phyloP scores from a whole-genome alignment of 92 coral and sea anemone genomes.

The Siderastrea radians region DNA sequence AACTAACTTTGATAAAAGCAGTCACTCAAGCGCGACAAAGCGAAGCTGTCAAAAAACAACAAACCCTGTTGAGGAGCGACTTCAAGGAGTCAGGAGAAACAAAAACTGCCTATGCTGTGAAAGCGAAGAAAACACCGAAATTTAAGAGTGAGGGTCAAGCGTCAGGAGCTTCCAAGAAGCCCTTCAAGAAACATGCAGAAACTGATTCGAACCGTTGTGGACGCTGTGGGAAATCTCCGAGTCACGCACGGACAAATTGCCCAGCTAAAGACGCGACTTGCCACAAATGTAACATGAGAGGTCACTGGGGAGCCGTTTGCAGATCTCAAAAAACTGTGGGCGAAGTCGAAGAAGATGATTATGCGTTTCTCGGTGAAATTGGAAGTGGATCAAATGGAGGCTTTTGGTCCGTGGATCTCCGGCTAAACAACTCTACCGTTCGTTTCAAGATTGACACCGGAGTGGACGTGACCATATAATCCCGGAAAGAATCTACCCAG shows the following conservation, averaged over 20 bases:
- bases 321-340: constrained; percentile 2
- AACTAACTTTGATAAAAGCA: constrained; percentile 19
- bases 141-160: background rate
- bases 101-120: constrained; percentile 32
- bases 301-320: background rate
- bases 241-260: constrained; percentile 27
- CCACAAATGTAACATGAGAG: too few relatives aligned
- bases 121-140: background rate
- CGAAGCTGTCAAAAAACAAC: constrained; percentile 45
- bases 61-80: constrained; percentile 26
- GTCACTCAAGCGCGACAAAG: constrained; percentile 51
- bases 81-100: too few relatives aligned
- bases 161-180: too few relatives aligned
- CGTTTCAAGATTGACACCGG: background rate
- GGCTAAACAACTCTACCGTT: constrained; percentile 16
- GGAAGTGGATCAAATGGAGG: too few relatives aligned
- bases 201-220: too few relatives aligned
- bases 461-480: constrained; percentile 31
- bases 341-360: constrained; percentile 22
- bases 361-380: constrained; percentile 27
- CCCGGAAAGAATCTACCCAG: constrained; percentile 27
- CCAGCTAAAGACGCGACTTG: constrained; percentile 55
- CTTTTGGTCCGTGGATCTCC: constrained; percentile 5
- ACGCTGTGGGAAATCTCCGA: too few relatives aligned
- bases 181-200: too few relatives aligned